phyloP scores from a whole-genome alignment of 1,140 invertebrate species.

The Eufriesea mexicana region DNA sequence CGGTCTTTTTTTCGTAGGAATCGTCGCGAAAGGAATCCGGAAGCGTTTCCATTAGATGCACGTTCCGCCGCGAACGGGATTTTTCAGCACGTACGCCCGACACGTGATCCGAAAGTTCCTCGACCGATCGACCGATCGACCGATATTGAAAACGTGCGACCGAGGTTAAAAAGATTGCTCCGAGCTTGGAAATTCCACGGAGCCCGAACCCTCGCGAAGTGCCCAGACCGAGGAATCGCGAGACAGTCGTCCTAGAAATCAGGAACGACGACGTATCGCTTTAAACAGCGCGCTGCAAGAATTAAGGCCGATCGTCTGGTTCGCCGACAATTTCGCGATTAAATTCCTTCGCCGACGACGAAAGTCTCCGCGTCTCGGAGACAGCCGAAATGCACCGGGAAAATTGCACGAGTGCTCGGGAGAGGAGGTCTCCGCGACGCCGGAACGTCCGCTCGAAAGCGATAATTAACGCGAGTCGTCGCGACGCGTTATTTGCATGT shows the following conservation, averaged over 20 bases:
- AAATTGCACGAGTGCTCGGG: too few relatives aligned
- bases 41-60: not conserved
- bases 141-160: slow-evolving; percentile 48
- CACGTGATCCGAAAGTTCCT: slow-evolving; percentile 47
- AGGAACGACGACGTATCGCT: not conserved
- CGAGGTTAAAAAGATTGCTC: slow-evolving; percentile 38
- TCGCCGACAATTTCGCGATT: not conserved
- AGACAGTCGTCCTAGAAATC: not conserved
- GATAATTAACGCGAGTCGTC: slow-evolving; percentile 29
- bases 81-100: slow-evolving; percentile 2
- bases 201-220: too few relatives aligned
- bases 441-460: not conserved
- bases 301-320: not conserved
- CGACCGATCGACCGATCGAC: slow-evolving; percentile 24
- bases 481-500: slow-evolving; percentile 33
- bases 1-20: not conserved
- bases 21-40: not conserved
- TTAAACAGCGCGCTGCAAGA: not conserved
- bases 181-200: not conserved
- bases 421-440: not conserved
- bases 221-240: too few relatives aligned
- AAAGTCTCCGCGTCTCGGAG: too few relatives aligned
- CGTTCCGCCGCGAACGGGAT: not conserved
- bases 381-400: not conserved
- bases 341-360: too few relatives aligned